Evolutionary conservation across 1,140 invertebrate species (phyloP).

Genomic region (Drosophila punjabiensis): DNA sequence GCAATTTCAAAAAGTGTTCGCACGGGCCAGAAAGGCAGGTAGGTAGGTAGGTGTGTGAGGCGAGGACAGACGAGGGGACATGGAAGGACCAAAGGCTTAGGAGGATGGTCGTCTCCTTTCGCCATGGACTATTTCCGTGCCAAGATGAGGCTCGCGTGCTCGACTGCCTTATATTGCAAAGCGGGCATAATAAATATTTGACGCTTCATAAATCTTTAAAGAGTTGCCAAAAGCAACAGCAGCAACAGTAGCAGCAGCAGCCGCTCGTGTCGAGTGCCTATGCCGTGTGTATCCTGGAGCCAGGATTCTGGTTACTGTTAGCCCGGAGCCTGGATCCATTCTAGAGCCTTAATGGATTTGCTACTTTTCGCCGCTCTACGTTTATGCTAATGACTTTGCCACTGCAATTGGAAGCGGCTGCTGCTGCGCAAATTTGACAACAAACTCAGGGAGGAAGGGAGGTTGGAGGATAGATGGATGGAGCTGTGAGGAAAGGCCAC

Average conservation of each 20-base stretch:
- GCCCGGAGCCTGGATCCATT: slow-evolving; percentile 10
- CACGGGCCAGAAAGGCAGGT: neutral
- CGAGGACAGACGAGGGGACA: neutral
- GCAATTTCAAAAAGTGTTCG: slow-evolving; percentile 82
- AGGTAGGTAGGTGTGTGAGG: neutral
- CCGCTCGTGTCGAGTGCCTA: slow-evolving; percentile 35
- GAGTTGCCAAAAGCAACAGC: slow-evolving; percentile 73
- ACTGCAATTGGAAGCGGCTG: slow-evolving; percentile 68
- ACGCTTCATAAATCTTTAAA: slow-evolving; percentile 85
- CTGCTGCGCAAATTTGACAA: slow-evolving; percentile 73
- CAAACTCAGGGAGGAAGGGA: slow-evolving; percentile 15
- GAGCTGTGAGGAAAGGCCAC: slow-evolving; percentile 41
- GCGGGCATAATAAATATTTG: slow-evolving; percentile 85
- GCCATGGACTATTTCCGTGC: slow-evolving; percentile 69
- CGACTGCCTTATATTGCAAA: slow-evolving; percentile 82
- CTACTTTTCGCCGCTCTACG: slow-evolving; percentile 72
- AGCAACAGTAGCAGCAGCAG: slow-evolving; percentile 41
- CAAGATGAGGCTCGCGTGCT: slow-evolving; percentile 71
- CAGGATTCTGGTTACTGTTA: slow-evolving; percentile 5
- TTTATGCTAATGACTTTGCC: slow-evolving; percentile 75
- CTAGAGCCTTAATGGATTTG: slow-evolving; percentile 71
- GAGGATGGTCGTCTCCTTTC: slow-evolving; percentile 25
- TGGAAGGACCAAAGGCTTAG: slow-evolving; percentile 38
- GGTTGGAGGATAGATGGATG: neutral
- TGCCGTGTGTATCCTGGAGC: slow-evolving; percentile 6